Conservation (phyloP, 92 coral and sea anemone genomes). For the Galaxea fascicularis region DNA sequence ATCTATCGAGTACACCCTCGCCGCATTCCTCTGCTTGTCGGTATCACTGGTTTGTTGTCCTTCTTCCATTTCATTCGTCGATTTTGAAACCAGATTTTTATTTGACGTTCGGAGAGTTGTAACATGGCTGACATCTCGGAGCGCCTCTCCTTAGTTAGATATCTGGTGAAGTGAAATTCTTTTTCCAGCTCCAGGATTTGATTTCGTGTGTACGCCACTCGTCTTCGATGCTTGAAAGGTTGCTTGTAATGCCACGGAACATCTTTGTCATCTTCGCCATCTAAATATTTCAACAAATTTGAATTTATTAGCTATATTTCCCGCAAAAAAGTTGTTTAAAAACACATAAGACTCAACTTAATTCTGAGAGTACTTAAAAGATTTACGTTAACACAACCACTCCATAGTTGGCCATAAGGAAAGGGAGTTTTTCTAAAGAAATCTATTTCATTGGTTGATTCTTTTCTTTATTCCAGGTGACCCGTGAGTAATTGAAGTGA, state of each 20-base stretch:
- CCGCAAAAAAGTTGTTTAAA: not conserved
- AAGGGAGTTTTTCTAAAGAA: conserved; percentile 4
- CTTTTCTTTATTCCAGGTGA: conserved; percentile 27
- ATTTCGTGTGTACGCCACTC: conserved; percentile 94
- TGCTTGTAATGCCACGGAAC: conserved; percentile 96
- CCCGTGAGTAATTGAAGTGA: conserved; percentile 40
- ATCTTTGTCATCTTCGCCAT: conserved; percentile 65
- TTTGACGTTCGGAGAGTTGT: conserved; percentile 95
- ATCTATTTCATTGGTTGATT: conserved; percentile 6
- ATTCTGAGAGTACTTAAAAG: not conserved
- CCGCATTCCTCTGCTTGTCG: conserved; percentile 98
- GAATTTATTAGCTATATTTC: conserved; percentile 9
- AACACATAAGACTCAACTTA: not conserved
- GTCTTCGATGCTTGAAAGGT: conserved; percentile 93
- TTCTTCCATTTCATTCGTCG: conserved; percentile 99
- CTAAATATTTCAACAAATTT: conserved; percentile 47
- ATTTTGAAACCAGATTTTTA: conserved; percentile 99
- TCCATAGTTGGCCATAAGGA: not conserved
- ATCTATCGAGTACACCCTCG: conserved; percentile 86
- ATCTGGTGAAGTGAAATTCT: conserved; percentile 98
- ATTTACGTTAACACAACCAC: not conserved
- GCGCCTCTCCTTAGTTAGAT: conserved; percentile 95
- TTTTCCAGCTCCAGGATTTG: conserved; percentile 97
- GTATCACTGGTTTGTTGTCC: conserved; percentile 98
- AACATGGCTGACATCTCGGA: conserved; percentile 89